A percentile compares a stretch with the other conserved stretches of the same genome.
Conservation (phyloP, 2,888 invertebrate genomes). For the Callosobruchus maculatus region DNA sequence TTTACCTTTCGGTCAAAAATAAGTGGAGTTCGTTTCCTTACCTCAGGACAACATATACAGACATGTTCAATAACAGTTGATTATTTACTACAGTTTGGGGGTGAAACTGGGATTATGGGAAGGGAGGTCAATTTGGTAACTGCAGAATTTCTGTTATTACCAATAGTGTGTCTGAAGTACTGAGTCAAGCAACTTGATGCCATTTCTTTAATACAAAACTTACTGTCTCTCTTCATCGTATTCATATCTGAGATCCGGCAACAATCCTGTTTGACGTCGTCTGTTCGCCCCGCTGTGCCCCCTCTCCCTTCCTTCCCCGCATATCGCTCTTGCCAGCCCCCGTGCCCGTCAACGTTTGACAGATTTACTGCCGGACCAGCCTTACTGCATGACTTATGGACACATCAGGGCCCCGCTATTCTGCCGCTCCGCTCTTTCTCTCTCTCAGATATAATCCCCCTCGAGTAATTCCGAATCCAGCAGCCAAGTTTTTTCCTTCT, state of each 20-base stretch:
- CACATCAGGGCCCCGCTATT: conserved; percentile 27
- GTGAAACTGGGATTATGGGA: too few relatives aligned
- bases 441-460: neutral
- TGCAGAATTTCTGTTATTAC: too few relatives aligned
- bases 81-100: too few relatives aligned
- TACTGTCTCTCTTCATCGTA: neutral
- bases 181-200: too few relatives aligned
- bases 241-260: neutral
- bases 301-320: neutral
- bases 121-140: too few relatives aligned
- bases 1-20: too few relatives aligned
- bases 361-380: conserved; percentile 50
- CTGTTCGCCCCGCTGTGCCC: conserved; percentile 1
- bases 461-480: neutral
- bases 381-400: conserved; percentile 50
- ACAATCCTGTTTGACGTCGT: neutral
- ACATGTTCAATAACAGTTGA: too few relatives aligned
- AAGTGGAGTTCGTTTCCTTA: too few relatives aligned
- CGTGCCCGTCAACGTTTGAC: conserved; percentile 44
- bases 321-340: conserved; percentile 26
- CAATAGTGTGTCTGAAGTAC: too few relatives aligned
- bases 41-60: too few relatives aligned
- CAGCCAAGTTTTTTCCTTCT: neutral
- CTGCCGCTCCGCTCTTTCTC: neutral
- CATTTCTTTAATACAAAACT: too few relatives aligned